Evolutionary conservation across 2,113 vertebrate species (phyloP), one percentile per base, ranked within the genome.

Genomic region (Gobiocypris rarus): DNA sequence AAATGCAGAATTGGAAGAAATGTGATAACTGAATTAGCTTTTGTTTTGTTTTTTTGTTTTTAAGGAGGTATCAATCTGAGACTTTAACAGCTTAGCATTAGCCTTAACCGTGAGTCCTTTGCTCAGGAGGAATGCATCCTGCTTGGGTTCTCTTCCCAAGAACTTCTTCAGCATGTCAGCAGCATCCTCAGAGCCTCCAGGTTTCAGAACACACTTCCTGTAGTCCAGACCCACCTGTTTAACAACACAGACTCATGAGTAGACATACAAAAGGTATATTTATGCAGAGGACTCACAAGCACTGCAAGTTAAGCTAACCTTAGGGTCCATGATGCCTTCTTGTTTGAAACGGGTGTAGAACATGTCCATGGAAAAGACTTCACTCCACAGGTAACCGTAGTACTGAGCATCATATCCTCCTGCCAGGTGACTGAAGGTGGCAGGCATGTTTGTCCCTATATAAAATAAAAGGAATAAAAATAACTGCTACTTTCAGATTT

Each of bases 301-400:
- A 41, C 11, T 19, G 24, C 1, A 38, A 10, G 4, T 56, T 65
- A 70, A 31, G 43, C 77, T 77, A 13, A 97, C 96, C 96, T 95
- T 95, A 10, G 92, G 87, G 80, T 92, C 95, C 90, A 97, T 96
- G 88, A 97, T 90, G 0, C 96, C 96, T 86, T 97, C 96, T 82
- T 94, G 93, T 89, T 96, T 98, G 93, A 99, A 99, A 85, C 98
- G 97, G n/a, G 97, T 95, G 87, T 94, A 96, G 93, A 98, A 99
- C 97, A 99, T 99, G 89, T 99, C 98, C 95, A 96, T 98, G 82
- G 98, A 99, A 84, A 94, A 99, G 8, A 99, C 98, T 86, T 99
- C 97, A 2, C 98, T 99, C 98, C 98, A 99, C 74, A 99, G 93
- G 93, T 99, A 99, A 81, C 98, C 97, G 0, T 99, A 99, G 90